Evolutionary conservation across 1,140 invertebrate genomes (phyloP).

Genomic region (Camponotus vicinus): DNA sequence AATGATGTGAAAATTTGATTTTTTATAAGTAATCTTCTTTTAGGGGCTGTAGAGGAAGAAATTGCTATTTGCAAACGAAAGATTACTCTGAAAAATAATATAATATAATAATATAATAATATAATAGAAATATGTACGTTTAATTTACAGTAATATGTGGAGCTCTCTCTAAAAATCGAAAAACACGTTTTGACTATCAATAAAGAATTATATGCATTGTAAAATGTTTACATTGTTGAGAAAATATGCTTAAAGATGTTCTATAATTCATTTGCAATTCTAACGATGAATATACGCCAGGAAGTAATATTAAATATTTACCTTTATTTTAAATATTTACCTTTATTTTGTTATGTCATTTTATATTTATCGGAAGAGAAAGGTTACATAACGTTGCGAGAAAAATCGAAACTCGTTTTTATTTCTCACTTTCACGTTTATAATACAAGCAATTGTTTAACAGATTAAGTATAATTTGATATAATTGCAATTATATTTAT

Average conservation of each 20-base stretch:
- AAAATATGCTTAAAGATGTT: conserved; percentile 18
- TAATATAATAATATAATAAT: neutral
- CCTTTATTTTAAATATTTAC: conserved; percentile 49
- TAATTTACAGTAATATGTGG: too few relatives aligned
- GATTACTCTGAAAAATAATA: neutral
- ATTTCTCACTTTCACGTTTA: conserved; percentile 14
- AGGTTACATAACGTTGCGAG: conserved; percentile 22
- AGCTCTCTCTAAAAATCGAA: neutral
- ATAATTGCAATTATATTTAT: neutral
- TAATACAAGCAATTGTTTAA: neutral
- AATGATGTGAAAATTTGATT: neutral
- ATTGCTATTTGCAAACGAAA: neutral
- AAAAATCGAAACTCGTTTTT: conserved; percentile 30
- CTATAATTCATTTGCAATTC: conserved; percentile 34
- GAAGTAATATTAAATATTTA: conserved; percentile 22
- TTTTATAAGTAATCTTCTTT: neutral
- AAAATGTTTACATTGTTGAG: conserved; percentile 31
- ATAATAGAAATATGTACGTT: neutral
- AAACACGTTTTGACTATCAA: neutral
- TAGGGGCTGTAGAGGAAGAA: neutral
- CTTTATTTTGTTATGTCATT: conserved; percentile 54
- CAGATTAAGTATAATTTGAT: neutral
- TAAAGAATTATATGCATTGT: neutral
- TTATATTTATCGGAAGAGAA: conserved; percentile 18
- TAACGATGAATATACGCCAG: conserved; percentile 7